These are phyloP conservation scores for Gymnoscopelus microlampas DNA, from an alignment of 2,797 vertebrate genomes.

Conservation along the genomic window DNA sequence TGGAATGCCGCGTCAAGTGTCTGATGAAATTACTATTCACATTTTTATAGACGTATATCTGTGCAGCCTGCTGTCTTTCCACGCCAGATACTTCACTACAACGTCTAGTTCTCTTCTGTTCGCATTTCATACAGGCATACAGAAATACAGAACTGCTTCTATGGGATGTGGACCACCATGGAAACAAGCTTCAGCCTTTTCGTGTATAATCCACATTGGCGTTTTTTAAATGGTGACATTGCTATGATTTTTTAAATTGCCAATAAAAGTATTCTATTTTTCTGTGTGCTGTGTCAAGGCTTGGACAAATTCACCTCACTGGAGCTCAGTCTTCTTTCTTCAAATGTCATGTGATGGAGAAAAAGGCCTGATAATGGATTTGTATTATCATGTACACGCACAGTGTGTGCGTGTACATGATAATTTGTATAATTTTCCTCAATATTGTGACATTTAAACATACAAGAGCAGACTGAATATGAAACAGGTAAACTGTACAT, in stretches of 20 bases:
- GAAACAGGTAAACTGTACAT: conserved; percentile 45
- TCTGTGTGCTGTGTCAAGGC: not conserved
- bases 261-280: no score
- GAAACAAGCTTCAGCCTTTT: no score
- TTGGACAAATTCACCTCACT: conserved; percentile 29
- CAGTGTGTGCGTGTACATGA: conserved; percentile 39
- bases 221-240: no score
- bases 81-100: conserved; percentile 56
- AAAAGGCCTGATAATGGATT: conserved; percentile 48
- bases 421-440: conserved; percentile 44
- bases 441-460: conserved; percentile 57
- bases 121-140: conserved; percentile 21
- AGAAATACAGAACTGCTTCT: conserved; percentile 39
- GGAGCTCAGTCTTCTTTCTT: conserved; percentile 28
- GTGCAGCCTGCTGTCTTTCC: conserved; percentile 62
- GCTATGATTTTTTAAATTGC: no score
- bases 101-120: conserved; percentile 32
- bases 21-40: conserved; percentile 58
- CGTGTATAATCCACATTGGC: no score
- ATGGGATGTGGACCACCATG: no score
- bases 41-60: conserved; percentile 64
- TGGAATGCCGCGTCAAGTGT: conserved; percentile 43
- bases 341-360: conserved; percentile 39
- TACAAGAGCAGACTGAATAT: conserved; percentile 42
- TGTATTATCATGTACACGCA: no score